Conservation (phyloP, 2,797 vertebrate genomes). For the Otolemur crassicaudatus region DNA sequence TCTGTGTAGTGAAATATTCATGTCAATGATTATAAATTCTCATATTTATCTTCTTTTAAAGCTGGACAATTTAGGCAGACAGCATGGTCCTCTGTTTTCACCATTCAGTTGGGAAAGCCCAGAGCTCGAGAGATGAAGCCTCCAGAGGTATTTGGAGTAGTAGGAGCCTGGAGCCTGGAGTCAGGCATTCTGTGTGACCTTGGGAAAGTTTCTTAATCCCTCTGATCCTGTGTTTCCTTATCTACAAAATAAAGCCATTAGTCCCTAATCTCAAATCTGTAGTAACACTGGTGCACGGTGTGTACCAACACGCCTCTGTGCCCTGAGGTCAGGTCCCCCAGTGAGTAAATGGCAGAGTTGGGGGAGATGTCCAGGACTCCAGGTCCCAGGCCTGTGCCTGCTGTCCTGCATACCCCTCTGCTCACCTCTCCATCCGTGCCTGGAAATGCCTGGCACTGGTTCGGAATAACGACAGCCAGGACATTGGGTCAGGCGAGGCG, state of each 20-base stretch:
- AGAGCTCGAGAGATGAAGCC: neutral
- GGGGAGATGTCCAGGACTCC: neutral
- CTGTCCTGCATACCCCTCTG: rapidly evolving
- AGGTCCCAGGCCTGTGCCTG: neutral
- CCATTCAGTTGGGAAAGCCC: neutral
- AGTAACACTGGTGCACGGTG: neutral
- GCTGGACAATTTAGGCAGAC: neutral
- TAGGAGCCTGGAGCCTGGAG: neutral
- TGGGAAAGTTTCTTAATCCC: neutral
- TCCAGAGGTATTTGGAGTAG: neutral
- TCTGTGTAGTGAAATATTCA: constrained; percentile 3
- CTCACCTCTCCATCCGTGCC: rapidly evolving
- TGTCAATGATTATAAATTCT: neutral
- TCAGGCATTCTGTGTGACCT: neutral
- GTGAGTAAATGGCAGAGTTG: neutral
- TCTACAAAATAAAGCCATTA: neutral
- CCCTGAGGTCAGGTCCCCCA: rapidly evolving
- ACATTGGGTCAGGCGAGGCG: rapidly evolving
- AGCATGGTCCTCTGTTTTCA: rapidly evolving
- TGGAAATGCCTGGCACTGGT: rapidly evolving
- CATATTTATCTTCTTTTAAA: neutral
- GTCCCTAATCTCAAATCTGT: neutral
- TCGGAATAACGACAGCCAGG: neutral
- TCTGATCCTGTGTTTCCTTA: neutral
- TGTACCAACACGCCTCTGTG: rapidly evolving